Conservation (phyloP, 2,888 invertebrate species). For the Galeruca laticollis region DNA sequence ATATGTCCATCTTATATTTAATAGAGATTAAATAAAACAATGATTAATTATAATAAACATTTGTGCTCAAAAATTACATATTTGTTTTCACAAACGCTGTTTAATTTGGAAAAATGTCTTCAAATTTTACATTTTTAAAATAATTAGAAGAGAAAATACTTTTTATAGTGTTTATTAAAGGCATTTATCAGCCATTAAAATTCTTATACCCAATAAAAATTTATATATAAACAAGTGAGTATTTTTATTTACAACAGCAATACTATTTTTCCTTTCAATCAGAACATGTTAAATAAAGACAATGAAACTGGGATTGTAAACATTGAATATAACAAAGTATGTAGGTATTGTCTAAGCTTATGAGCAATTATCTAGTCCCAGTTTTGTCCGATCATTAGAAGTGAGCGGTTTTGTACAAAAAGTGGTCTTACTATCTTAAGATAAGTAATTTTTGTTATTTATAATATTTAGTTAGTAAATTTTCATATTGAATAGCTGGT, state of each 20-base stretch:
- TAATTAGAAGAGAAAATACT: constrained; percentile 3
- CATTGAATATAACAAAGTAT: no score
- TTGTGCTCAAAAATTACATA: not conserved
- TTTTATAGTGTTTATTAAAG: constrained; percentile 4
- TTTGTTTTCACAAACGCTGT: not conserved
- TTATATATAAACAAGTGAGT: not conserved
- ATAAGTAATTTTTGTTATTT: no score
- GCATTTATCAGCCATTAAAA: constrained; percentile 2
- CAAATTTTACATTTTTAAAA: not conserved
- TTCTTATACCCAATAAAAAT: constrained; percentile 9
- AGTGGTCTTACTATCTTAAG: no score
- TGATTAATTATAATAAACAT: not conserved
- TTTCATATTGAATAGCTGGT: no score
- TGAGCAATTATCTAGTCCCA: no score
- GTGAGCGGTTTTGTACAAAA: no score
- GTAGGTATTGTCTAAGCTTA: no score
- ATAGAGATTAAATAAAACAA: not conserved
- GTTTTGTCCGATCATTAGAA: no score
- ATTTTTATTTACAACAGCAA: not conserved
- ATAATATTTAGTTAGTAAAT: no score
- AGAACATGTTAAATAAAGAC: no score
- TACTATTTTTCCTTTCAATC: not conserved
- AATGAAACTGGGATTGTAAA: no score
- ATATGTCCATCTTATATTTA: not conserved
- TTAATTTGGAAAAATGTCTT: constrained; percentile 4